phyloP scores from a whole-genome alignment of 2,797 vertebrate genomes.

The Peromyscus nudipes region DNA sequence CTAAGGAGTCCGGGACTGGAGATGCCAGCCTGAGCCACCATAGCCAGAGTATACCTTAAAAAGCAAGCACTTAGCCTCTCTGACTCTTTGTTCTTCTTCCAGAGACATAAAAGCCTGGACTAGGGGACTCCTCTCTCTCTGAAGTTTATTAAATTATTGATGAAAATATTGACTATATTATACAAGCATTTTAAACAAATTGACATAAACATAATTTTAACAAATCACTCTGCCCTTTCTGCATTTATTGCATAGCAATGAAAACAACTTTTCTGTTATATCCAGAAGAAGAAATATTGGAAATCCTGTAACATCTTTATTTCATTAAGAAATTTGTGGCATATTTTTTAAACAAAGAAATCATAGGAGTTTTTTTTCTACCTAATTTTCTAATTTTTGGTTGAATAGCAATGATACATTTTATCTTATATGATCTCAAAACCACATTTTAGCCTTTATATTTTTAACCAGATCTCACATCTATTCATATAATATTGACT shows the following conservation, averaged over 20 bases:
- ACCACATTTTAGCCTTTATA: constrained; percentile 55
- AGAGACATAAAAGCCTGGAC: constrained; percentile 5
- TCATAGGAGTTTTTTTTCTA: constrained; percentile 15
- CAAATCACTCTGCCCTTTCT: constrained; percentile 37
- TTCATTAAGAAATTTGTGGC: neutral
- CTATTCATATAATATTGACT: constrained; percentile 80
- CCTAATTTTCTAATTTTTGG: constrained; percentile 80
- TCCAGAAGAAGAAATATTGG: constrained; percentile 39
- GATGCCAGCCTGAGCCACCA: neutral
- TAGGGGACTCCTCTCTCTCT: neutral
- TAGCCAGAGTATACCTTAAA: too few relatives aligned
- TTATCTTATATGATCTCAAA: constrained; percentile 79
- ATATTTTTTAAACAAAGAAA: neutral
- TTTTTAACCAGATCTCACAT: constrained; percentile 73
- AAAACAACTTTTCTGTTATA: constrained; percentile 22
- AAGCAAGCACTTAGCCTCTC: neutral
- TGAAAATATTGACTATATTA: constrained; percentile 47
- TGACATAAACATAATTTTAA: constrained; percentile 70
- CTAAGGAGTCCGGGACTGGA: neutral
- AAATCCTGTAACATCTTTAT: neutral
- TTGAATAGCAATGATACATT: constrained; percentile 73
- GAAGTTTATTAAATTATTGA: constrained; percentile 65
- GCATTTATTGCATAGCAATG: constrained; percentile 26
- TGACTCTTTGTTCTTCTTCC: constrained; percentile 16
- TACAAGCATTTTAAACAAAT: constrained; percentile 72